Evolutionary conservation across 2,888 invertebrate species (phyloP), one percentile per base, ranked within the genome.

Genomic region (Fragum whitleyi): DNA sequence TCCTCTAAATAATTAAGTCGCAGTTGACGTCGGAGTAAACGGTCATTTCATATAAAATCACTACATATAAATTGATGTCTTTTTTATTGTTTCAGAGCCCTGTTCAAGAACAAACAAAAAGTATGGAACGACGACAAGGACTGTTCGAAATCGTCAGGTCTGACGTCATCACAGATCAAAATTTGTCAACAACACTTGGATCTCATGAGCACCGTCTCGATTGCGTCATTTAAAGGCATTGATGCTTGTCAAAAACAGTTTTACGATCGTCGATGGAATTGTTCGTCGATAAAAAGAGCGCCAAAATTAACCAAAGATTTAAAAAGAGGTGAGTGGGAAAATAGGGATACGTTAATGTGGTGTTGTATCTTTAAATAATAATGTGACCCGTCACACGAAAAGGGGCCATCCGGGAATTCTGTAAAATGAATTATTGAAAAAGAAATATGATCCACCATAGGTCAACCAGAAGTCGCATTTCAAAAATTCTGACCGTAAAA

Each of bases 221-320:
- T 95, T 70, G 97, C 97, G 0, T 96, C 97, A 5, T 95, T 96
- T 77, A 87, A 92, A 36, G 95, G 97, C 6, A 95, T 96, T 70
- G 94, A 95, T 81, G 91, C 92, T 7, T 97, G 97, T 94, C 96
- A 96, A 93, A 94, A 95, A 84, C 95, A 96, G 29, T 97, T 97
- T 94, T 95, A 95, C 32, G 95, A 96, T 89, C 95, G 96, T 83
- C 95, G 97, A 78, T 97, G 97, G 97, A 97, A 97, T 94, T 97
- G 97, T 94, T 96, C 97, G 79, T 96, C 96, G 61, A 95, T 97
- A 72, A 95, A 95, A 57, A 95, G 95, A 28, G 96, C 97, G 0
- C 97, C 97, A 0, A 95, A 95, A 88, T 95, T 96, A 87, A 95
- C 96, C n/a, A 96, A 96, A 9, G 97, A 97, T 93, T 94, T 97